phyloP scores from a whole-genome alignment of 2,797 vertebrate species.

The Oreochromis grahami region DNA sequence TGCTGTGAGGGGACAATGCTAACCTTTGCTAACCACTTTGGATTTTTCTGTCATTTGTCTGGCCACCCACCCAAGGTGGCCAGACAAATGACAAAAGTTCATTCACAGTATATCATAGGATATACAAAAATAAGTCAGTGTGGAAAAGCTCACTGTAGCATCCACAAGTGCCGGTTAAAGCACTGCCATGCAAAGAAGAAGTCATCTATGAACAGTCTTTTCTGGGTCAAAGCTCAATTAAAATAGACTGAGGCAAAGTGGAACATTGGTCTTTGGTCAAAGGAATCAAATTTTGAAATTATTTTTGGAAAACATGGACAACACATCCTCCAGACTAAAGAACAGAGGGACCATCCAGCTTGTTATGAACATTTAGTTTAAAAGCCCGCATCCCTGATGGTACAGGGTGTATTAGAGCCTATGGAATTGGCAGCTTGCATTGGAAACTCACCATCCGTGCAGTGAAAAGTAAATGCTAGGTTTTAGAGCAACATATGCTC shows the following conservation, averaged over 20 bases:
- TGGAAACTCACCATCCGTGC: rapidly evolving
- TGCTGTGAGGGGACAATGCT: neutral
- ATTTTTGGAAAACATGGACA: neutral
- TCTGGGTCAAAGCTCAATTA: neutral
- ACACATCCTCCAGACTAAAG: neutral
- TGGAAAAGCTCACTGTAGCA: neutral
- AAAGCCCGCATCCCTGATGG: neutral
- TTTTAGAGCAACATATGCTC: neutral
- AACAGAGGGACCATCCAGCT: neutral
- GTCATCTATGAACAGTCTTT: neutral
- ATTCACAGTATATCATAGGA: neutral
- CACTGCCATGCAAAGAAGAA: neutral
- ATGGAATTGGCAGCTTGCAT: neutral
- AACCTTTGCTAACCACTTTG: neutral
- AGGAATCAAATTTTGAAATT: neutral
- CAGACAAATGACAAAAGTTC: neutral
- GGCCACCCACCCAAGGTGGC: no score
- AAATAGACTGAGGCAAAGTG: neutral
- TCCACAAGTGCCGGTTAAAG: neutral
- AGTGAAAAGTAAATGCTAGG: neutral
- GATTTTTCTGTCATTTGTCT: neutral
- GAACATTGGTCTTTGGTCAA: neutral
- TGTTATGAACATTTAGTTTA: neutral
- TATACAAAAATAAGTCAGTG: neutral
- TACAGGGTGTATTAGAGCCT: neutral